phyloP scores from a whole-genome alignment of 2,797 vertebrate species.

The Dallia pectoralis region DNA sequence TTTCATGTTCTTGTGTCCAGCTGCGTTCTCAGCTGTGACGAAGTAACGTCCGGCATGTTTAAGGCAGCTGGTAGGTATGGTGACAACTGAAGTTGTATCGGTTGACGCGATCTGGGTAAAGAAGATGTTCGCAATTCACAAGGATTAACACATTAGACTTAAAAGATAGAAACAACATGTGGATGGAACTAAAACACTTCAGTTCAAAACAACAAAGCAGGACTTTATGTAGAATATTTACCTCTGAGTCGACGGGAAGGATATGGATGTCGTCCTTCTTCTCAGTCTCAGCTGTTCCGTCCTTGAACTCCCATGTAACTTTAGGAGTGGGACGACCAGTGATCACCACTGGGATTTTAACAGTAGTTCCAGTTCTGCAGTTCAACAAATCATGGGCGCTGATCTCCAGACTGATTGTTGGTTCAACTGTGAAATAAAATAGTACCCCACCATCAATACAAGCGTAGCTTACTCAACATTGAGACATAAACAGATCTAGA shows the following conservation, averaged over 20 bases:
- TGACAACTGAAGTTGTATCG: conserved; percentile 80
- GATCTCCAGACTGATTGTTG: conserved; percentile 80
- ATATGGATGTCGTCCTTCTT: conserved; percentile 89
- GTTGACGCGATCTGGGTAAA: conserved; percentile 80
- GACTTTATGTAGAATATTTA: conserved; percentile 50
- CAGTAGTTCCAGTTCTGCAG: conserved; percentile 82
- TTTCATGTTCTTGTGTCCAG: conserved; percentile 91
- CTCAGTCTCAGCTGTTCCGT: conserved; percentile 87
- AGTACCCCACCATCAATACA: conserved; percentile 66
- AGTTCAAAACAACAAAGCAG: not conserved
- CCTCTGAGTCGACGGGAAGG: conserved; percentile 89
- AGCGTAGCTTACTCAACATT: not conserved
- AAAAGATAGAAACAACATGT: not conserved
- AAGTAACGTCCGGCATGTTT: conserved; percentile 89
- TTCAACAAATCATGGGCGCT: conserved; percentile 82
- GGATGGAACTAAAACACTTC: not conserved
- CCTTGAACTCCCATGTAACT: conserved; percentile 88
- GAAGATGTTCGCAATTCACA: conserved; percentile 4
- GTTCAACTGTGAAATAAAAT: conserved; percentile 80
- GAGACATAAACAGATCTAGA: not conserved
- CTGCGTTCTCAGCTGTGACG: conserved; percentile 91
- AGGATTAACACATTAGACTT: conserved; percentile 9
- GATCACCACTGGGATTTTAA: conserved; percentile 86
- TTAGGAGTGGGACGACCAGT: conserved; percentile 88
- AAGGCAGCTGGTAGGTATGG: conserved; percentile 84